Base-by-base conservation (phyloP, 2,797 vertebrate genomes). In the Momotus momota region DNA sequence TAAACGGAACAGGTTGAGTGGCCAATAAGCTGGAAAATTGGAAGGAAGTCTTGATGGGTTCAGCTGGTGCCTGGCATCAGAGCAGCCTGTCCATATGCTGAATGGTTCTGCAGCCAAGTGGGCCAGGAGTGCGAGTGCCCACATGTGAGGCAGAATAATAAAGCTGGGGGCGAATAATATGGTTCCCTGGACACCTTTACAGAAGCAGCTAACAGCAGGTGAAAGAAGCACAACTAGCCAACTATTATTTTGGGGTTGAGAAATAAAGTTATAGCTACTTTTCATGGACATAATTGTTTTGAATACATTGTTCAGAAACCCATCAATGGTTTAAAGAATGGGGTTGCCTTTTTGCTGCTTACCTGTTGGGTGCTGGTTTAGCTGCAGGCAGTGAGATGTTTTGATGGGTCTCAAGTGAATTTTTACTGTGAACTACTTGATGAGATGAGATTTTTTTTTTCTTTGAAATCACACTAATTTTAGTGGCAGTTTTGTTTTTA, bases 1-100 rank as follows among this genome's bases (percentile, higher is more conserved):
- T 66, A 41, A 74, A 82, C 41, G 45, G 49, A 62, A 33, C 58
- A 10, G 55, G 21, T 27, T 58, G 45, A 43, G 13, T 46, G 46
- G 13, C 67, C 67, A 71, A 67, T 78, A 80, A 75, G 54, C 55
- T 78, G 67, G 40, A 64, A 94, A 93, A 78, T 33, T 66, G 54
- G 43, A 89, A 79, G 43, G 71, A 60, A 89, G 64, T 65, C 48
- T 66, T 66, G n/a, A 20, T 84, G 38, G 49, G 40, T 83, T 86
- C 55, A 80, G 62, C 73, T 93, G 65, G 45, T 87, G 88, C 67
- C 60, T 91, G 77, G 86, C 85, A 46, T 57, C 57, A n/a, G 86
- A 88, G 62, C 88, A 89, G 51, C 81, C 66, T 52, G 70, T 54
- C 72, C 49, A 14, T 58, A 43, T 65, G 49, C 72, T 78, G 38